Evolutionary conservation across 2,797 vertebrate genomes (phyloP), one percentile per base, ranked within the genome.

Genomic region (Pelobates cultripes): DNA sequence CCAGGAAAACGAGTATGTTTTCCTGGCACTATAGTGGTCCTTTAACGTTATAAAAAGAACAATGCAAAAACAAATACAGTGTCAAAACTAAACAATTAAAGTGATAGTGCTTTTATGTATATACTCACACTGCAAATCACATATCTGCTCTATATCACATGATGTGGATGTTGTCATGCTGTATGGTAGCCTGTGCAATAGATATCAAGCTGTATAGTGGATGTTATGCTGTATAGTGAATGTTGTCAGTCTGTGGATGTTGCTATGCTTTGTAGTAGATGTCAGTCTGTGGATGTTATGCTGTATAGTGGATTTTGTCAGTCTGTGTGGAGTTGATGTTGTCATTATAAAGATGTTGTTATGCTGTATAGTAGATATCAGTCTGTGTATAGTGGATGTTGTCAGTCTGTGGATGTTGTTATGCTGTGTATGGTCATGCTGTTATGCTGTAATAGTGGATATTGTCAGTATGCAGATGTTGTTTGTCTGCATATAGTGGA

Each of bases 371-470:
- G 47, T 10, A 86, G 86, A 60, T 60, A 2, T 15, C 57, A 60
- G 57, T 13, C 57, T 60, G 57, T 7, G 57, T 60, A n/a, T 60
- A 3, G 9, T 81, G 81, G 86, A 86, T 86, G 86, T 85, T 87
- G 87, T 85, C 83, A 85, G 73, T 53, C 55, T 57, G 69, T 60
- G 55, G 13, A 12, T 7, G 4, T 43, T 43, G 73, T 60, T 60
- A 14, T 60, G 10, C 47, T 6, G 47, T 51, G n/a, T n/a, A n/a
- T n/a, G n/a, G n/a, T n/a, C n/a, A n/a, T n/a, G n/a, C n/a, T n/a
- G n/a, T n/a, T n/a, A n/a, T n/a, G n/a, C n/a, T n/a, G n/a, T n/a
- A n/a, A 51, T 5, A 51, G 47, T 10, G 86, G 86, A 28, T 28
- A n/a, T n/a, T n/a, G n/a, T n/a, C n/a, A n/a, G n/a, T n/a, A n/a